These are phyloP conservation scores for Prunella himalayana DNA, from an alignment of 2,113 vertebrate species.

Conservation along the genomic window DNA sequence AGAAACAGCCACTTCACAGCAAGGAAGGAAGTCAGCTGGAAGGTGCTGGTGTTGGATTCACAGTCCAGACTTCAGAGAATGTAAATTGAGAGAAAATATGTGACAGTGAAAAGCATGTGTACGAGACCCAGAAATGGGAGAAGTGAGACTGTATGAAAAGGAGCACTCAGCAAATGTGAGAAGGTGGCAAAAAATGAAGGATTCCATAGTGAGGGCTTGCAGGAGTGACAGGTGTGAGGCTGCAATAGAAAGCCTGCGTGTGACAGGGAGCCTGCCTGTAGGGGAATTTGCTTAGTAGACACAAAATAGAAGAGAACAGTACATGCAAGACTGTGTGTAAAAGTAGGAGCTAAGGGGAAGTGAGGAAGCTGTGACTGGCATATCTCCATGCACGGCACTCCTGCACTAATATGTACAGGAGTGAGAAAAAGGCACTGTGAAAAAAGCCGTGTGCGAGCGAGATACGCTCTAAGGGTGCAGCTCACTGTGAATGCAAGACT, in stretches of 20 bases:
- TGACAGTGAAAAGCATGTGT: neutral
- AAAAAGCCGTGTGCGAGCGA: neutral
- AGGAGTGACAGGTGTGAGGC: neutral
- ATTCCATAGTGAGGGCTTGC: neutral
- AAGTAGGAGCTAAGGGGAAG: neutral
- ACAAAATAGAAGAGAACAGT: neutral
- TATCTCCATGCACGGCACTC: neutral
- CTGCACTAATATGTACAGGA: neutral
- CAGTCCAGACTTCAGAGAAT: neutral
- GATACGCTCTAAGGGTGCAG: neutral
- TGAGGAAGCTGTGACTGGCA: neutral
- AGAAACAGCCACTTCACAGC: neutral
- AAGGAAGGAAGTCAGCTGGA: neutral
- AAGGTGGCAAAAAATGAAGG: neutral
- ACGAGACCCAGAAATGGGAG: neutral
- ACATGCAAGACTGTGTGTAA: neutral
- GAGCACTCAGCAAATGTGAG: neutral
- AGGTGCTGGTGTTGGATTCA: neutral
- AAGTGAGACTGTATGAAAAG: neutral
- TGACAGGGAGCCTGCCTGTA: neutral
- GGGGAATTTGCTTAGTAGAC: neutral
- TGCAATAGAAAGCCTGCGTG: neutral
- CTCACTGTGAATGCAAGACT: accelerated
- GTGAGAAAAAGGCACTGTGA: neutral
- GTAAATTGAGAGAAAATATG: neutral